Evolutionary conservation across 2,888 invertebrate genomes (phyloP).

Genomic region (Nephrotoma flavescens): DNA sequence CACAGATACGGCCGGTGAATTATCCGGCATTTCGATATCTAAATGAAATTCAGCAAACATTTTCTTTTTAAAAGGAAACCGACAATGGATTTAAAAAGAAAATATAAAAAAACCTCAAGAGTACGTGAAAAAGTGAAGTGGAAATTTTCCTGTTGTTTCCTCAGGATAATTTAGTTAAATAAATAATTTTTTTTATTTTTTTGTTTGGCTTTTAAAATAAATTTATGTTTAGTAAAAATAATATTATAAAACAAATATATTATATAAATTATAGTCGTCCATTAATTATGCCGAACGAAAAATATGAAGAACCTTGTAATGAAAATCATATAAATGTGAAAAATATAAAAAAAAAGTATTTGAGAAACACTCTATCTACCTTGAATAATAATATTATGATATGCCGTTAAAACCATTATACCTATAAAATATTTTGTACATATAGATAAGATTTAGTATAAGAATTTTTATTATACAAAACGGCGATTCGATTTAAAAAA

Average conservation of each 20-base stretch:
- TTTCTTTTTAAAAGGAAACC: conserved; percentile 4
- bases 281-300: background rate
- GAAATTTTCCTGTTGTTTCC: background rate
- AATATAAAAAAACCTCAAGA: background rate
- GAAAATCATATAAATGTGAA: background rate
- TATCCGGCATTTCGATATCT: conserved; percentile 30
- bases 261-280: background rate
- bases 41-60: conserved; percentile 12
- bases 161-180: background rate
- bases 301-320: background rate
- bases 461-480: background rate
- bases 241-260: background rate
- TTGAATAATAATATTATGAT: background rate
- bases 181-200: background rate
- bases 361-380: background rate
- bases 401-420: background rate
- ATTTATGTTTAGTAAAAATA: background rate
- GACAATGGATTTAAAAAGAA: background rate
- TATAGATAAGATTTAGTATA: background rate
- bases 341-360: background rate
- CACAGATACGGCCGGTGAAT: conserved; percentile 37
- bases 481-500: too few species aligned
- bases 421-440: background rate
- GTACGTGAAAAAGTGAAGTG: background rate
- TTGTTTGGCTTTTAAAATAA: background rate